Evolutionary conservation across 2,797 vertebrate genomes (phyloP).

Genomic region (Menidia menidia): DNA sequence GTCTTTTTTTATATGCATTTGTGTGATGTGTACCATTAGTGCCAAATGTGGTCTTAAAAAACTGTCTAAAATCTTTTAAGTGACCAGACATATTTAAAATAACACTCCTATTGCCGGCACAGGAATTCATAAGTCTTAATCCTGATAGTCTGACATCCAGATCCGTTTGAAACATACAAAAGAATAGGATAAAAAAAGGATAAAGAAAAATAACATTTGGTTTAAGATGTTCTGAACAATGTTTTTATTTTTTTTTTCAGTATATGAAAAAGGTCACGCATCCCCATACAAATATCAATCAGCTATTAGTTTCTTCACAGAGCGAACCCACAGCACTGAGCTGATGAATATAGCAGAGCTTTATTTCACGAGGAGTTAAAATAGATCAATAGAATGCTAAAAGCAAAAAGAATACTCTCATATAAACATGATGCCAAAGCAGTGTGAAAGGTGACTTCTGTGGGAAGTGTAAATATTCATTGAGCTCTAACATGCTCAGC

Average conservation of each 20-base stretch:
- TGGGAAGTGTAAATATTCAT: slow-evolving; percentile 3
- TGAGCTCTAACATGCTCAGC: not conserved
- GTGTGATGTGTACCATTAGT: not conserved
- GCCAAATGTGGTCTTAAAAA: not conserved
- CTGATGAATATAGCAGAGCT: not conserved
- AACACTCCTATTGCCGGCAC: slow-evolving; percentile 2
- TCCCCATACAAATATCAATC: not conserved
- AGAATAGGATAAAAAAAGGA: not conserved
- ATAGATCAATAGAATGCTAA: slow-evolving; percentile 9
- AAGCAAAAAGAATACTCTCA: not conserved
- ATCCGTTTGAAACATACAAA: not conserved
- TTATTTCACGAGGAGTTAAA: slow-evolving; percentile 1
- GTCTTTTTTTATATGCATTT: not conserved
- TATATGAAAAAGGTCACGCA: not conserved
- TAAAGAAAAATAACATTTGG: not conserved
- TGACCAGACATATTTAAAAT: not conserved
- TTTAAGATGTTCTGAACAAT: not conserved
- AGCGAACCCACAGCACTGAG: not conserved
- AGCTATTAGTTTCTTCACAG: too few species aligned
- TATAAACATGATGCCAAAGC: not conserved
- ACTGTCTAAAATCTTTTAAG: not conserved
- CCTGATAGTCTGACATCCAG: too few species aligned
- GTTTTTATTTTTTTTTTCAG: not conserved
- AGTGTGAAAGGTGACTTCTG: not conserved
- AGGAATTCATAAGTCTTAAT: slow-evolving; percentile 2